Conservation (phyloP, 2,797 vertebrate species). For the Diceros bicornis region DNA sequence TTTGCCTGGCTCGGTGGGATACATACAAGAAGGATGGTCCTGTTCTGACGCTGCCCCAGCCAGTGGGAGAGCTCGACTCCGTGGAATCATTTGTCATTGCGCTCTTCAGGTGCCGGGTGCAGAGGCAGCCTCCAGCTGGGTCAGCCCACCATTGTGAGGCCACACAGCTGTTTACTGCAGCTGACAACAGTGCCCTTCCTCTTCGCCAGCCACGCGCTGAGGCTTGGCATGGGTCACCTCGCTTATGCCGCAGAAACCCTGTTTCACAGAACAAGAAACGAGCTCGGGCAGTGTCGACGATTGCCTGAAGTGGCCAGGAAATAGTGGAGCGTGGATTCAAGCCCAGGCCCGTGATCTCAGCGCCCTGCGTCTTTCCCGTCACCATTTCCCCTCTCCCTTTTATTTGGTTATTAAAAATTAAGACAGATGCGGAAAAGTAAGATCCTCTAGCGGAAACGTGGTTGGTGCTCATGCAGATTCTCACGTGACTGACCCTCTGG, state of each 20-base stretch:
- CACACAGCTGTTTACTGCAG: rapidly evolving
- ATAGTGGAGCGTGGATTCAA: neutral
- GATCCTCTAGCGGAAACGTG: neutral
- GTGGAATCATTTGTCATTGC: neutral
- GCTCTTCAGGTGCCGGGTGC: neutral
- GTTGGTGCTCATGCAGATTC: neutral
- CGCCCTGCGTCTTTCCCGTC: rapidly evolving
- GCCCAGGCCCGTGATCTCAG: rapidly evolving
- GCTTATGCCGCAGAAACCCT: neutral
- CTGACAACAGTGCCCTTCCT: neutral
- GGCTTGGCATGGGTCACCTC: neutral
- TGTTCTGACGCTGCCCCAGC: neutral
- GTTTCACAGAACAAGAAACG: neutral
- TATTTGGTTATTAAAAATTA: neutral
- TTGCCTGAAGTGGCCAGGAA: neutral
- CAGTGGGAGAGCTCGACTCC: neutral
- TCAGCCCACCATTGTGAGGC: no score
- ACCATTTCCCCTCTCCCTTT: neutral
- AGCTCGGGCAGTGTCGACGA: neutral
- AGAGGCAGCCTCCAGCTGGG: neutral
- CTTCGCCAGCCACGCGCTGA: neutral
- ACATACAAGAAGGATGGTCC: neutral
- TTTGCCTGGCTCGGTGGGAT: neutral
- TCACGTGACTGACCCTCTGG: rapidly evolving
- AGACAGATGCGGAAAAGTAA: neutral